Base-by-base conservation (phyloP, 2,113 vertebrate species). In the Lepus americanus region DNA sequence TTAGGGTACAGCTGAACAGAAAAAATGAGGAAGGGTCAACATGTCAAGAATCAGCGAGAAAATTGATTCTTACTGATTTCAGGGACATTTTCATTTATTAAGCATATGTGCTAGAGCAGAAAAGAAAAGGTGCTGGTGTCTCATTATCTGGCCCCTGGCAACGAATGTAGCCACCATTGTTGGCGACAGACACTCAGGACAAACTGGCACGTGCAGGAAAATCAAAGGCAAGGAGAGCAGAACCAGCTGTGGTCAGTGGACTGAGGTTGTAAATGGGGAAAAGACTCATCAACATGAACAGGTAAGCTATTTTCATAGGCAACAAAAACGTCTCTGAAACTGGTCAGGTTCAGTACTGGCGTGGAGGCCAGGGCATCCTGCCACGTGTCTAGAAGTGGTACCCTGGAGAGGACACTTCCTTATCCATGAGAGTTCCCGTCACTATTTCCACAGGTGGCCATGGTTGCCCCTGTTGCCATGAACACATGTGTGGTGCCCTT, bases 401-500 rank as follows among this genome's bases (percentile, higher is more conserved):
- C 97, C 2, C 5, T 95, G 81, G n/a, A 98, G 90, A 10, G 9
- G 0, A 70, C 79, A 67, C 9, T 1, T 87, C 92, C 96, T 97
- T 70, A 59, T 9, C 3, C 0, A 0, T 92, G 44, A 72, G 92
- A 78, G 0, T 0, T 6, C 49, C 97, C 98, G 19, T 87, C 95
- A 10, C 5, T 0, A 5, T 92, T 13, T 4, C 4, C 33, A 76
- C 97, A 97, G 33, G 96, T 44, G 36, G 55, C 89, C 39, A 61
- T 96, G 74, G 97, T 20, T 39, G 1, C 1, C 14, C 1, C 0
- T 70, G 1, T 12, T 93, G 23, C 19, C 89, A 33, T 97, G 97
- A 91, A 98, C 51, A 66, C 97, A 97, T 51, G 96, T 97, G 94
- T 97, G 91, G 0, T 31, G 0, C 4, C 74, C 86, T 97, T 97